Evolutionary conservation across 2,888 invertebrate genomes (phyloP).

Genomic region (Ctenicera cuprea): DNA sequence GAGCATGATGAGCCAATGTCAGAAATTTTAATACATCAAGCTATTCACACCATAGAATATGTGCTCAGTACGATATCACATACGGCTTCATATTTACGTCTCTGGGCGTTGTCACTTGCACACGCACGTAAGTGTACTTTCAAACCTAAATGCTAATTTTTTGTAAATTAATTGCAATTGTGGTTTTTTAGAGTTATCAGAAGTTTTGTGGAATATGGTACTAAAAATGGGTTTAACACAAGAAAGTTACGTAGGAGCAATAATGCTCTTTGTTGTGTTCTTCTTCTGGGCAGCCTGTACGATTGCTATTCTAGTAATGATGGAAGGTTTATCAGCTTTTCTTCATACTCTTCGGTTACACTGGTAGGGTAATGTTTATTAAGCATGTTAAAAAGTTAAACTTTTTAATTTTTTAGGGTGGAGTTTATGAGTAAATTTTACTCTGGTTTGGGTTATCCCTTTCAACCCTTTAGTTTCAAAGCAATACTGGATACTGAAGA

Average conservation of each 20-base stretch:
- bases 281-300: constrained; percentile 88
- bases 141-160: not conserved
- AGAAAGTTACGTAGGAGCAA: constrained; percentile 70
- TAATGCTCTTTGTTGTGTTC: constrained; percentile 80
- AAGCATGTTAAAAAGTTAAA: not conserved
- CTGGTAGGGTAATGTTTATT: constrained; percentile 76
- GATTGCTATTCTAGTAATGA: constrained; percentile 87
- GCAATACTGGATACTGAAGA: constrained; percentile 72
- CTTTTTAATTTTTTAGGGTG: constrained; percentile 75
- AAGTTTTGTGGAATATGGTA: constrained; percentile 86
- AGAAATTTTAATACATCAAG: constrained; percentile 94
- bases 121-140: constrained; percentile 87
- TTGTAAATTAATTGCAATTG: not conserved
- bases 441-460: constrained; percentile 78
- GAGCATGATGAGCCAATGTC: constrained; percentile 80
- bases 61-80: constrained; percentile 97
- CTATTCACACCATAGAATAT: constrained; percentile 97
- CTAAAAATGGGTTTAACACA: constrained; percentile 69
- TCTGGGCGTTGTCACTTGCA: constrained; percentile 97
- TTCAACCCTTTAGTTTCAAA: constrained; percentile 82
- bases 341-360: constrained; percentile 92
- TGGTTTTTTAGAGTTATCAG: constrained; percentile 81
- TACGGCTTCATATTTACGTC: constrained; percentile 95
- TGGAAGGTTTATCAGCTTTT: constrained; percentile 95
- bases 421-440: constrained; percentile 88